Evolutionary conservation across 2,888 invertebrate species (phyloP).

Genomic region (Mamestra brassicae): DNA sequence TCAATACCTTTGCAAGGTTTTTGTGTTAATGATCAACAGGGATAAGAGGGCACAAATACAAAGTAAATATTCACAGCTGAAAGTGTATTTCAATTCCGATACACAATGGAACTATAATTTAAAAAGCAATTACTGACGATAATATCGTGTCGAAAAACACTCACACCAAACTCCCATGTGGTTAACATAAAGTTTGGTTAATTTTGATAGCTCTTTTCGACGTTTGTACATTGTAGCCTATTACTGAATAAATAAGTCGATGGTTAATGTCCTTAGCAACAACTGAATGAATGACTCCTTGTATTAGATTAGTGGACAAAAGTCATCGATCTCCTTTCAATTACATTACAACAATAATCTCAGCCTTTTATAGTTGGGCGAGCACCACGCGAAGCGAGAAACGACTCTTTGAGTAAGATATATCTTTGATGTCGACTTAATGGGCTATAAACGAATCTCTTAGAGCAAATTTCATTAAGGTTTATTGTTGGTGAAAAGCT

Average conservation of each 20-base stretch:
- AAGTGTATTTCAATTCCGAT: constrained; percentile 3
- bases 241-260: constrained; percentile 34
- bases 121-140: constrained; percentile 11
- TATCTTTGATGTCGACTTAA: constrained; percentile 73
- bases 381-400: constrained; percentile 51
- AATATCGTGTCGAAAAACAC: constrained; percentile 10
- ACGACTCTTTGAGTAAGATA: constrained; percentile 49
- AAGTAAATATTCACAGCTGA: background rate
- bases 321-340: constrained; percentile 46
- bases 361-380: constrained; percentile 45
- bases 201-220: constrained; percentile 1
- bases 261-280: constrained; percentile 17
- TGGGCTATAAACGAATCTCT: constrained; percentile 78
- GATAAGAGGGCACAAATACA: background rate
- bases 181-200: constrained; percentile 1
- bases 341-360: constrained; percentile 60
- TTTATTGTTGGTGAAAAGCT: constrained; percentile 69
- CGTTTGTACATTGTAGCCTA: constrained; percentile 5
- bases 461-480: constrained; percentile 78
- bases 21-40: constrained; percentile 8
- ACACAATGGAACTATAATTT: background rate
- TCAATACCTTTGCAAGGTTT: constrained; percentile 7
- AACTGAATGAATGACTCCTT: constrained; percentile 6
- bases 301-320: constrained; percentile 23
- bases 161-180: background rate